Evolutionary conservation across 37 sponge, comb jelly and placozoan genomes (phyloP).

Genomic region (Beroe forskalii): DNA sequence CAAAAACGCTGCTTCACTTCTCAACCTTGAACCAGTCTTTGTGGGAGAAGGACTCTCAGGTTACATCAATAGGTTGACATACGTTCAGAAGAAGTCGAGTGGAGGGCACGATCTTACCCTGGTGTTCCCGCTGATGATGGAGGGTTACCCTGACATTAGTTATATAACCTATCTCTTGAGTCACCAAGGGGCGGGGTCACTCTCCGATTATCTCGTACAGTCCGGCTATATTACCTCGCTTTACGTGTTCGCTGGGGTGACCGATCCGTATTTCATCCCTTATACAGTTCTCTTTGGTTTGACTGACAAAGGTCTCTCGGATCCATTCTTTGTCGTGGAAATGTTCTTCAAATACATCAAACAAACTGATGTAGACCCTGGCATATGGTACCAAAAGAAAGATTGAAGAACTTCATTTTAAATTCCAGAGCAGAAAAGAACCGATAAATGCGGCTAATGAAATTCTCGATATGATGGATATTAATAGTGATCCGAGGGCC

Average conservation of each 20-base stretch:
- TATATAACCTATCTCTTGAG: neutral
- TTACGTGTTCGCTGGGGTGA: neutral
- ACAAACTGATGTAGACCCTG: neutral
- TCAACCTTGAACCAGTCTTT: neutral
- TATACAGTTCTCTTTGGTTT: neutral
- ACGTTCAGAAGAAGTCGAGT: neutral
- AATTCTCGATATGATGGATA: neutral
- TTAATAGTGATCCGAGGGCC: neutral
- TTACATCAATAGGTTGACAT: neutral
- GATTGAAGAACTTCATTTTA: constrained; percentile 13
- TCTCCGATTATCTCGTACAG: neutral
- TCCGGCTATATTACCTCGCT: neutral
- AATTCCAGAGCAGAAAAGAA: neutral
- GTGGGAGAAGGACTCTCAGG: neutral
- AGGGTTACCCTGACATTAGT: neutral
- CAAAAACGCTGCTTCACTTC: neutral
- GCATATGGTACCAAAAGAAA: neutral
- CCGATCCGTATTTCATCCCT: neutral
- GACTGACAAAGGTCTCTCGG: constrained; percentile 15
- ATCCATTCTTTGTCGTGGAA: constrained; percentile 4
- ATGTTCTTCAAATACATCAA: neutral
- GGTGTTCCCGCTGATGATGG: neutral
- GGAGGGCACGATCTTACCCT: neutral
- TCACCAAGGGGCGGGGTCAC: neutral
- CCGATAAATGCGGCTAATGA: no score